Conservation (phyloP, 2,797 vertebrate genomes). For the Dendrocincla fuliginosa region DNA sequence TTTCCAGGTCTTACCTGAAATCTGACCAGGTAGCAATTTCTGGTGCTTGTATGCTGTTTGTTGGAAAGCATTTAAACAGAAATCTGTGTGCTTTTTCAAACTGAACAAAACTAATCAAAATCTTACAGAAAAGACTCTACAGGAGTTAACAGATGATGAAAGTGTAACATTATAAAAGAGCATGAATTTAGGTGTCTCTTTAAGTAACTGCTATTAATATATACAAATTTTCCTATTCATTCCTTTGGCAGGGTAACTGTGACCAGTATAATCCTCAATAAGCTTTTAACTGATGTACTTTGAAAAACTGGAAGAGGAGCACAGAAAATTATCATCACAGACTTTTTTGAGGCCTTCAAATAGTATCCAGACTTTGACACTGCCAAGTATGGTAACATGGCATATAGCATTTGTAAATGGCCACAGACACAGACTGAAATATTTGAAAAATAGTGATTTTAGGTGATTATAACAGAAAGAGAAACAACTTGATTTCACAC, state of each 20-base stretch:
- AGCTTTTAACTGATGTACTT: neutral
- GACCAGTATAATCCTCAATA: neutral
- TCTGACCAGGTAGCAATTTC: neutral
- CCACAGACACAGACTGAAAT: neutral
- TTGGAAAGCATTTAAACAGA: neutral
- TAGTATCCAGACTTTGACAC: neutral
- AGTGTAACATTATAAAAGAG: neutral
- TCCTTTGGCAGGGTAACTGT: neutral
- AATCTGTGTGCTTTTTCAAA: neutral
- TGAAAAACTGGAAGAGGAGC: neutral
- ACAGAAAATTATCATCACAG: neutral
- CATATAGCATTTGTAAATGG: neutral
- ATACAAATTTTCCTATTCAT: neutral
- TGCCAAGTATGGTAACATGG: neutral
- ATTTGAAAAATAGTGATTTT: neutral
- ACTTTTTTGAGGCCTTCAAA: neutral
- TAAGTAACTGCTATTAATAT: neutral
- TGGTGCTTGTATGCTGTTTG: neutral
- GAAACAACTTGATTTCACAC: neutral
- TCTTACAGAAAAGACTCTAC: neutral
- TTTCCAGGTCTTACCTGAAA: neutral
- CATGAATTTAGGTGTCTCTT: neutral
- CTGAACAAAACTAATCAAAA: neutral
- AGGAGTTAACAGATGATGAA: neutral
- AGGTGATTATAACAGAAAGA: neutral